phyloP scores from a whole-genome alignment of 2,113 vertebrate species.

The Macrotis lagotis region DNA sequence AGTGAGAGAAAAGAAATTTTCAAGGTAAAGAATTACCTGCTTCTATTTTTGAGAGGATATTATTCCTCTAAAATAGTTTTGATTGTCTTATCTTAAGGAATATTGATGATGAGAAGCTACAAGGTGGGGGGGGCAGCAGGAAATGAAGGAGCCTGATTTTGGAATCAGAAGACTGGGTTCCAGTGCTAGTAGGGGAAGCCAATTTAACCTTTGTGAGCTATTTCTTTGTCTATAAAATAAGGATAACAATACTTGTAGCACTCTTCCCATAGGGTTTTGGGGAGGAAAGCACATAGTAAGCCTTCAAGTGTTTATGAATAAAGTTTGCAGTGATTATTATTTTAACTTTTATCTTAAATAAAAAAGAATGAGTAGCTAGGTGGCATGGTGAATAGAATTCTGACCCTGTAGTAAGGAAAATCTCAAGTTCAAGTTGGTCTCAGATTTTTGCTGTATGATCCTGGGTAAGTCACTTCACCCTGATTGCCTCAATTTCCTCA shows the following conservation, averaged over 20 bases:
- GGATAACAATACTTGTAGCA: neutral
- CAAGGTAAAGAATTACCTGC: neutral
- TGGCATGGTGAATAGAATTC: too few relatives aligned
- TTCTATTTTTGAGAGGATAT: conserved; percentile 4
- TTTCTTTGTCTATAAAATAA: neutral
- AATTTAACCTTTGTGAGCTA: neutral
- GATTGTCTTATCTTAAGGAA: conserved; percentile 72
- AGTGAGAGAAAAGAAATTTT: neutral
- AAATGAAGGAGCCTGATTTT: neutral
- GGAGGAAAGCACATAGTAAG: neutral
- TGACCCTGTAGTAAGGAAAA: too few relatives aligned
- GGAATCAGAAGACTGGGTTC: neutral
- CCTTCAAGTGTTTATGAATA: neutral
- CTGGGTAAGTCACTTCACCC: too few relatives aligned
- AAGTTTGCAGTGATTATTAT: too few relatives aligned
- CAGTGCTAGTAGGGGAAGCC: neutral
- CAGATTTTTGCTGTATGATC: too few relatives aligned
- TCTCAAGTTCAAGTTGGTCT: too few relatives aligned
- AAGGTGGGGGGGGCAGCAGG: neutral
- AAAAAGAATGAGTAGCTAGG: too few relatives aligned
- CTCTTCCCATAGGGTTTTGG: neutral
- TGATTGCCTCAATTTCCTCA: too few relatives aligned
- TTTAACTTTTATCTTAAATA: too few relatives aligned
- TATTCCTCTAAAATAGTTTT: conserved; percentile 56
- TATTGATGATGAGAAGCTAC: neutral